Percentiles rank a stretch among this genome's conserved stretches.
These are phyloP conservation scores for Acromyrmex echinatior DNA, from an alignment of 1,140 invertebrate species.

Conservation along the genomic window DNA sequence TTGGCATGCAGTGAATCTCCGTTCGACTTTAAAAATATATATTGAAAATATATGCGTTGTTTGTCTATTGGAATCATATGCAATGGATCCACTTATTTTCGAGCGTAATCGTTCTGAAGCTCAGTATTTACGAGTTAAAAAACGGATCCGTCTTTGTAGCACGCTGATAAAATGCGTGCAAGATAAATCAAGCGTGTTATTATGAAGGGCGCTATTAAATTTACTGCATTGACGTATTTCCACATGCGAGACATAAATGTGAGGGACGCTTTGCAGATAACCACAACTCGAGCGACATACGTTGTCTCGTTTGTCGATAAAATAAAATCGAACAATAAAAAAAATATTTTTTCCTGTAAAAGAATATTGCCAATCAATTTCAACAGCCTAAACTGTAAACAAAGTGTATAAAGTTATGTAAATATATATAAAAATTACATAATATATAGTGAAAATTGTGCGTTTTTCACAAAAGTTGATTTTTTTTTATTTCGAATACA, in stretches of 20 bases:
- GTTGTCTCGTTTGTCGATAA: conserved; percentile 7
- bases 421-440: too few species aligned
- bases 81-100: conserved; percentile 1
- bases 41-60: conserved; percentile 15
- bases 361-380: conserved; percentile 13
- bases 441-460: too few species aligned
- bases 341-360: neutral
- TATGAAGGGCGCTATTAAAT: conserved; percentile 46
- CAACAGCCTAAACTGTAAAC: neutral
- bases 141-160: conserved; percentile 10
- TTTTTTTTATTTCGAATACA: too few species aligned
- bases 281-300: neutral
- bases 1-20: neutral
- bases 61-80: conserved; percentile 2
- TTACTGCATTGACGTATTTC: conserved; percentile 45
- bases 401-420: too few species aligned
- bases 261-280: conserved; percentile 28
- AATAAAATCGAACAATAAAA: conserved; percentile 19
- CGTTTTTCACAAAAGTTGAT: too few species aligned
- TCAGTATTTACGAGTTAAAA: conserved; percentile 40
- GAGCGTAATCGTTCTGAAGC: neutral
- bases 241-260: conserved; percentile 42
- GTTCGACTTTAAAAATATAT: conserved; percentile 8
- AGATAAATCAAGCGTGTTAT: conserved; percentile 55
- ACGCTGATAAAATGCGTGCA: conserved; percentile 9